Evolutionary conservation across 2,113 vertebrate genomes (phyloP), one percentile per base, ranked within the genome.

Genomic region (Oryzias celebensis): DNA sequence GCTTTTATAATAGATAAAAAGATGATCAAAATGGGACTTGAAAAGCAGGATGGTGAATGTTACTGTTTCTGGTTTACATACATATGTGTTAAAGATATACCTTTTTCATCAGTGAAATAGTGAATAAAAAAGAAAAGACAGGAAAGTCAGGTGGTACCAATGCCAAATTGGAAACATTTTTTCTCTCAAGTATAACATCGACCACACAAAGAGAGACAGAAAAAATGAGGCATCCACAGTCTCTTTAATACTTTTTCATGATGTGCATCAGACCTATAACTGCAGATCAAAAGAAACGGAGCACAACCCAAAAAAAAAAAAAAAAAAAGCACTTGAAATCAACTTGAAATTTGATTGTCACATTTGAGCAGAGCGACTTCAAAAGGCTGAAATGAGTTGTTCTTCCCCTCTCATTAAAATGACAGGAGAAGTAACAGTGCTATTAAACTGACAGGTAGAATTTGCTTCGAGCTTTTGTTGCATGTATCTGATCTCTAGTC

Each of bases 41-140:
- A 6, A 28, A 36, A 75, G 53, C 71, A 50, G 67, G 23, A 68
- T 63, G 60, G 68, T 82, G 85, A 77, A 83, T 76, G 52, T 71
- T 52, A 52, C 65, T 44, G 52, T 79, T 81, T 78, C 78, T 76
- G 62, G 78, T 59, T 78, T 75, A 76, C 77, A 80, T 83, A 77
- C 73, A 78, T 68, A 62, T 58, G 74, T 67, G 65, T 85, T 82
- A 75, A 77, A 86, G 68, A 82, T 75, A 79, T 75, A 72, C 56
- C 55, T 47, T 58, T 13, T 12, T 80, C 62, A 65, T 50, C 5
- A 67, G 63, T 48, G 45, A 64, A 52, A 70, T 2, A 12, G 62
- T 75, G 70, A 73, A 61, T 81, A 76, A 43, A 62, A 49, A 53
- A 47, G 55, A 52, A 51, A 17, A 65, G 68, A 74, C 31, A 43